These are phyloP conservation scores for Cloeon dipterum DNA, from an alignment of 2,888 invertebrate genomes.

Conservation along the genomic window DNA sequence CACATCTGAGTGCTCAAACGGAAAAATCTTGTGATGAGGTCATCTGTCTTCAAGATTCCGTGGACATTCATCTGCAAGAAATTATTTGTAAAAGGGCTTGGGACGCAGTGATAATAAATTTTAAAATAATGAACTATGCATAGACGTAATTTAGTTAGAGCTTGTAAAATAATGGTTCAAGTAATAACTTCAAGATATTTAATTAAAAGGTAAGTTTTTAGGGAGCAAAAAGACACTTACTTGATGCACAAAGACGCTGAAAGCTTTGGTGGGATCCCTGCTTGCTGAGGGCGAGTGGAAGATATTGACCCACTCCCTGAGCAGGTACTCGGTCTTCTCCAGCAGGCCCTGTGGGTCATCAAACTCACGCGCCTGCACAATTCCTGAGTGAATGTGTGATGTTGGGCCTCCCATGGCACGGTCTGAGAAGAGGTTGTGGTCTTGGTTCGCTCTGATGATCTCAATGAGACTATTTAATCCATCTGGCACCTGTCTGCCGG, in stretches of 20 bases:
- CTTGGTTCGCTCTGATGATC: slow-evolving; percentile 48
- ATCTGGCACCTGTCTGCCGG: slow-evolving; percentile 57
- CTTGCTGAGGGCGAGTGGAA: slow-evolving; percentile 61
- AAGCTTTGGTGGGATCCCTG: slow-evolving; percentile 72
- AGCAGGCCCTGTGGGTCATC: slow-evolving; percentile 85
- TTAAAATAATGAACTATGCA: not conserved
- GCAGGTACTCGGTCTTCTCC: slow-evolving; percentile 82
- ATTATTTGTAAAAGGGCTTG: no score
- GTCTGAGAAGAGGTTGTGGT: slow-evolving; percentile 51
- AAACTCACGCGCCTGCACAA: slow-evolving; percentile 64
- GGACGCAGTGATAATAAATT: not conserved
- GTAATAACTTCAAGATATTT: no score
- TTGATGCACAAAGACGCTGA: slow-evolving; percentile 77
- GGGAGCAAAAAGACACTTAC: no score
- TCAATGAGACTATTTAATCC: slow-evolving; percentile 56
- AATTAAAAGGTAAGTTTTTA: no score
- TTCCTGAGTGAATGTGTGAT: slow-evolving; percentile 81
- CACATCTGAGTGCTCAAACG: slow-evolving; percentile 91
- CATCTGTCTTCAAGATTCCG: slow-evolving; percentile 91
- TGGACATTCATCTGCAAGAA: slow-evolving; percentile 66
- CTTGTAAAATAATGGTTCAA: no score
- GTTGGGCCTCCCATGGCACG: slow-evolving; percentile 56
- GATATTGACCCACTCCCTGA: slow-evolving; percentile 89
- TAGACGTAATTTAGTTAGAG: not conserved
- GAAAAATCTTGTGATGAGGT: slow-evolving; percentile 91